phyloP scores from a whole-genome alignment of 1,140 invertebrate genomes.

The Galleria mellonella region DNA sequence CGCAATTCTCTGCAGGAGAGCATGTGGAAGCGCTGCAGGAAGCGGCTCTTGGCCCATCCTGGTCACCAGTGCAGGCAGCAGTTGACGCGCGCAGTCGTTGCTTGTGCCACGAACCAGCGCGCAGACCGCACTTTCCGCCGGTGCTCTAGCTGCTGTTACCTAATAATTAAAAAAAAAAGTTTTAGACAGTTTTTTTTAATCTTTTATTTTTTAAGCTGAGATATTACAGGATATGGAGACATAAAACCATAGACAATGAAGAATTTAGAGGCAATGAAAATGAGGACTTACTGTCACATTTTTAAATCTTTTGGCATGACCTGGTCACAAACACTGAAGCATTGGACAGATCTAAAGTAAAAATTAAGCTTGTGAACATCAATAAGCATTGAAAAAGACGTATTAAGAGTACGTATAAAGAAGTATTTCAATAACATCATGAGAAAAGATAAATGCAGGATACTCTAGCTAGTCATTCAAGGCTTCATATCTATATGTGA shows the following conservation, averaged over 20 bases:
- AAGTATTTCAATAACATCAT: neutral
- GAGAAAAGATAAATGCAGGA: too few species aligned
- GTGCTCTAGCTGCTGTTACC: slow-evolving; percentile 51
- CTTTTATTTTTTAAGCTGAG: neutral
- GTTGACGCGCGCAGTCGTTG: slow-evolving; percentile 37
- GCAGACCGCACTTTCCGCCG: slow-evolving; percentile 57
- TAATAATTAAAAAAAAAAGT: slow-evolving; percentile 5
- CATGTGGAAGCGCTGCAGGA: slow-evolving; percentile 49
- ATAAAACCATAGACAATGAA: too few species aligned
- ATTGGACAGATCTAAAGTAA: too few species aligned
- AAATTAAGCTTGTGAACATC: too few species aligned
- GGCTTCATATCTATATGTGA: too few species aligned
- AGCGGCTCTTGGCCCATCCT: slow-evolving; percentile 42
- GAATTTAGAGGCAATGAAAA: too few species aligned
- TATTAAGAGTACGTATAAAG: neutral
- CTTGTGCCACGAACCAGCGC: slow-evolving; percentile 42
- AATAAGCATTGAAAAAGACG: too few species aligned
- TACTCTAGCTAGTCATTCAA: too few species aligned
- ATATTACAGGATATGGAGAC: too few species aligned
- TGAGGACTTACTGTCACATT: too few species aligned
- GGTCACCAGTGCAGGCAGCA: slow-evolving; percentile 38
- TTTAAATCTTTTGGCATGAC: too few species aligned
- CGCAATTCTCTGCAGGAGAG: slow-evolving; percentile 46
- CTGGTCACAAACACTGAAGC: too few species aligned
- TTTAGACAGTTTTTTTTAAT: neutral